phyloP scores from a whole-genome alignment of 2,888 invertebrate genomes.

The Thyatira batis region DNA sequence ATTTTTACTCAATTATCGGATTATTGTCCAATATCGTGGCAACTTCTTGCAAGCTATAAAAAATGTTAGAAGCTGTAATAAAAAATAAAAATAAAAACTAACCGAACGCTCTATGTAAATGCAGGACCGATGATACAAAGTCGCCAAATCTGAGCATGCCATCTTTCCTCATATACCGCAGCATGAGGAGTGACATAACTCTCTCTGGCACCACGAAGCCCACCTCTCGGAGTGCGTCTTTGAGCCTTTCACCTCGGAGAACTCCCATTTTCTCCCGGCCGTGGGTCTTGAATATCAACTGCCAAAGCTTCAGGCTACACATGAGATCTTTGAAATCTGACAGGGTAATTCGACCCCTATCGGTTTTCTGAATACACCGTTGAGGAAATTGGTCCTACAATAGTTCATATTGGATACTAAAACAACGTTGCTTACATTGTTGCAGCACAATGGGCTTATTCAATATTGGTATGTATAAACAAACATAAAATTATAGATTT shows the following conservation, averaged over 20 bases:
- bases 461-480: too few species aligned
- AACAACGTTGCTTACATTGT: background rate
- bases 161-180: constrained; percentile 95
- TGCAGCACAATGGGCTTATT: too few species aligned
- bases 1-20: too few species aligned
- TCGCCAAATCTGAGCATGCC: constrained; percentile 95
- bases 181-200: constrained; percentile 90
- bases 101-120: constrained; percentile 94
- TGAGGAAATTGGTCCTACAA: constrained; percentile 30
- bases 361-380: constrained; percentile 80
- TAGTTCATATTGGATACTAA: background rate
- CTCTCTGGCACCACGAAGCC: constrained; percentile 94
- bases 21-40: too few species aligned
- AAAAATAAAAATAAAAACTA: constrained; percentile 61
- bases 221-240: constrained; percentile 92
- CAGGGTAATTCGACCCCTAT: constrained; percentile 91
- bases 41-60: too few species aligned
- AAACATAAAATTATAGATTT: too few species aligned
- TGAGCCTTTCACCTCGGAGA: constrained; percentile 90
- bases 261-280: constrained; percentile 96
- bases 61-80: too few species aligned
- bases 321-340: constrained; percentile 94
- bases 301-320: constrained; percentile 95
- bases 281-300: constrained; percentile 93
- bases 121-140: constrained; percentile 94